phyloP scores from a whole-genome alignment of 2,888 invertebrate genomes.

The Cosmorhoe ocellata region DNA sequence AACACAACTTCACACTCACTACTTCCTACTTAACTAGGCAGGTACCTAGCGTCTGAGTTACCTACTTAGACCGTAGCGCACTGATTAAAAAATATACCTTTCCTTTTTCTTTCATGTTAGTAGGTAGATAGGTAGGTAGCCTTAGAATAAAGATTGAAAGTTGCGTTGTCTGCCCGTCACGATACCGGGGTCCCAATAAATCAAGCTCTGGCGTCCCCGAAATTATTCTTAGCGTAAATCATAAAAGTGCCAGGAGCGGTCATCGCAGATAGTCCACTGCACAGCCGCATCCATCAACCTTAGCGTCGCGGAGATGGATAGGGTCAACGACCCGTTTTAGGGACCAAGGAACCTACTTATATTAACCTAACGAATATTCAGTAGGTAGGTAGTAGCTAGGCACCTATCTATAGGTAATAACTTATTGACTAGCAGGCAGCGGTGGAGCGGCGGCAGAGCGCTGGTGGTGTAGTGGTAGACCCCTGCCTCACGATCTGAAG shows the following conservation, averaged over 20 bases:
- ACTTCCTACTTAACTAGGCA: too few species aligned
- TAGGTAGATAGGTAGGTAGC: too few species aligned
- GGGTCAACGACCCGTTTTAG: background rate
- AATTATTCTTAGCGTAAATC: constrained; percentile 43
- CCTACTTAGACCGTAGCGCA: background rate
- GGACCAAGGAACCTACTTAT: background rate
- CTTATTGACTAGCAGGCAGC: too few species aligned
- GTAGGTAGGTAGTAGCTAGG: too few species aligned
- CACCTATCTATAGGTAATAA: too few species aligned
- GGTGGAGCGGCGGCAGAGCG: too few species aligned
- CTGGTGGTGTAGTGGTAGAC: too few species aligned
- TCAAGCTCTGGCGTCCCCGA: constrained; percentile 35
- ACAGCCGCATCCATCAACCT: constrained; percentile 47
- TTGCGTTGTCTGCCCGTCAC: constrained; percentile 14
- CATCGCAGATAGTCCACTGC: constrained; percentile 30
- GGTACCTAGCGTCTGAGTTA: background rate
- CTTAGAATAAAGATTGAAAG: constrained; percentile 5
- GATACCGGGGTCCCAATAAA: constrained; percentile 37
- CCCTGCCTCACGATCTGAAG: too few species aligned
- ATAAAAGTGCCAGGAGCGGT: constrained; percentile 39
- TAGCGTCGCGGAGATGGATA: constrained; percentile 22
- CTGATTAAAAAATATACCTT: too few species aligned
- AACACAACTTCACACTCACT: too few species aligned
- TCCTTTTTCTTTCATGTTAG: too few species aligned
- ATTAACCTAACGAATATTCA: too few species aligned